Evolutionary conservation across 2,797 vertebrate genomes (phyloP).

Genomic region (Acestrorhynchus altus): DNA sequence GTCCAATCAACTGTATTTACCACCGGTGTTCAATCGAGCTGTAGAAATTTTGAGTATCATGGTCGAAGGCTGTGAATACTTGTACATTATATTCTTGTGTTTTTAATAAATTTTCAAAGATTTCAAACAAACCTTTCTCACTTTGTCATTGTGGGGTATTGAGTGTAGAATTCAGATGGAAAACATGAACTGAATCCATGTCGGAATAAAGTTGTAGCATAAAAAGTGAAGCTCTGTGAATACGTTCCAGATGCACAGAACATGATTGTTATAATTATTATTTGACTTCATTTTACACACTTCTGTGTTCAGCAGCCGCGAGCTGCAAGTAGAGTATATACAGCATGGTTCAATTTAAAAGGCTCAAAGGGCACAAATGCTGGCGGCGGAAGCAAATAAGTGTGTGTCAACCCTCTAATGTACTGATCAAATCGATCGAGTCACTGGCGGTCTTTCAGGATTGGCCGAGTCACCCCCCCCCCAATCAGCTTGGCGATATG

Average conservation of each 20-base stretch:
- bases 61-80: too few species aligned
- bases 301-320: neutral
- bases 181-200: too few species aligned
- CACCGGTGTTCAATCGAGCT: too few species aligned
- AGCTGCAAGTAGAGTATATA: neutral
- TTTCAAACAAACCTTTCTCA: too few species aligned
- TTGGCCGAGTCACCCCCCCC: constrained; percentile 68
- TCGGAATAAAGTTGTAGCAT: too few species aligned
- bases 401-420: constrained; percentile 70
- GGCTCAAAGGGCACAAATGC: constrained; percentile 46
- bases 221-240: neutral
- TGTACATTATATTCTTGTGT: too few species aligned
- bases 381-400: constrained; percentile 57
- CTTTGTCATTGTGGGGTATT: too few species aligned
- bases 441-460: constrained; percentile 72
- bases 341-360: neutral
- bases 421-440: constrained; percentile 62
- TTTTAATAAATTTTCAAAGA: too few species aligned
- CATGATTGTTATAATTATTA: neutral
- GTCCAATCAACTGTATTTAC: too few species aligned
- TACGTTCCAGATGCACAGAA: neutral
- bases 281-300: neutral
- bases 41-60: too few species aligned
- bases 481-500: constrained; percentile 68
- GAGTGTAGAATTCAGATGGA: too few species aligned